A percentile compares a stretch with the other conserved stretches of the same genome.
Conservation (phyloP, 2,797 vertebrate species). For the Cossypha heuglini region DNA sequence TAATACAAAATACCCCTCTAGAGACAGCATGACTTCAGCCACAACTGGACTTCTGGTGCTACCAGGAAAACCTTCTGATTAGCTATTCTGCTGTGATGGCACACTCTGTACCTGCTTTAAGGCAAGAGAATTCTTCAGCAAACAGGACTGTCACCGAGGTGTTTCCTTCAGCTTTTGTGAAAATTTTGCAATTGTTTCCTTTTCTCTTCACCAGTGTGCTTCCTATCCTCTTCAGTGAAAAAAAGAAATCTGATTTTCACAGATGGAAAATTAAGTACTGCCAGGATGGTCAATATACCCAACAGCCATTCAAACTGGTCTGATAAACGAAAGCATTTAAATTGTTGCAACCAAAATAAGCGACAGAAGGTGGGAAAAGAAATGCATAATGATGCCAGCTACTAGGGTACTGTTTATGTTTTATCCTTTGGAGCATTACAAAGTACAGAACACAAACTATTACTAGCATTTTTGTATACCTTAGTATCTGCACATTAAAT, state of each 20-base stretch:
- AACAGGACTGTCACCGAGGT: background rate
- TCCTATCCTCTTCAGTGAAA: background rate
- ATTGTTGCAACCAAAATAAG: conserved; percentile 56
- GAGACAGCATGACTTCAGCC: background rate
- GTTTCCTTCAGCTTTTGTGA: background rate
- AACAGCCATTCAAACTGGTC: conserved; percentile 59
- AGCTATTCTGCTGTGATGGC: background rate
- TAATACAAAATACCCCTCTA: background rate
- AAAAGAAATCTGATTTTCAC: conserved; percentile 31
- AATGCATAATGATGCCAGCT: conserved; percentile 42
- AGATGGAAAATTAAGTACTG: conserved; percentile 59
- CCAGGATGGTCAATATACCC: conserved; percentile 52
- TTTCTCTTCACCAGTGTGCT: background rate
- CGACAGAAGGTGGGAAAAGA: conserved; percentile 48
- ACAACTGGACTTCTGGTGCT: background rate
- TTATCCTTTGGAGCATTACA: conserved; percentile 22
- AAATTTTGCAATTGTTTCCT: background rate
- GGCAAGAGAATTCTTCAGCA: background rate
- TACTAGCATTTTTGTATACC: background rate
- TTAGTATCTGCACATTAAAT: background rate
- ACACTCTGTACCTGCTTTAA: background rate
- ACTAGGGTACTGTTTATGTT: conserved; percentile 34
- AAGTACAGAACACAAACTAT: conserved; percentile 10
- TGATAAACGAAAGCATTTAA: conserved; percentile 59
- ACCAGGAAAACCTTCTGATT: background rate